Conservation (phyloP, 2,888 invertebrate genomes). For the Machimus rusticus region DNA sequence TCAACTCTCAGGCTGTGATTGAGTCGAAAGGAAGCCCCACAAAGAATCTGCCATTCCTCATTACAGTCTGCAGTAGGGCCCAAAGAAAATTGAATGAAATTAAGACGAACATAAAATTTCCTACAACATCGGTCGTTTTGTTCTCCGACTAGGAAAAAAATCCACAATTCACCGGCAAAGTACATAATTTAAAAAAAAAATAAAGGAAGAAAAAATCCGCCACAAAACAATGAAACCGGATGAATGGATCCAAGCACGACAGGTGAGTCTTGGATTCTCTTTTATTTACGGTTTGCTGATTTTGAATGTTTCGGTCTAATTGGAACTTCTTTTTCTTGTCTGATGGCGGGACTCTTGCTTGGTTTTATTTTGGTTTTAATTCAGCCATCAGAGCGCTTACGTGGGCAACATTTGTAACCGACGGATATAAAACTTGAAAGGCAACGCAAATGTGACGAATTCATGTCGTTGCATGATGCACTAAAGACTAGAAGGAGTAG, state of each 20-base stretch:
- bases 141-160: not conserved
- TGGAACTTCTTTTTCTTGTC: constrained; percentile 41
- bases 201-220: not conserved
- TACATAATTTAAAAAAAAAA: not conserved
- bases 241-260: constrained; percentile 29
- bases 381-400: not conserved
- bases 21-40: not conserved
- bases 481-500: not conserved
- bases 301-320: constrained; percentile 46
- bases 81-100: constrained; percentile 14
- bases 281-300: constrained; percentile 46
- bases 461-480: not conserved
- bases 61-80: not conserved
- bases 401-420: not conserved
- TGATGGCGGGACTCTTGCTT: not conserved
- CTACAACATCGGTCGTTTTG: not conserved
- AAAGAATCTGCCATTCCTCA: not conserved
- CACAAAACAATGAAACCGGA: constrained; percentile 31
- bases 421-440: not conserved
- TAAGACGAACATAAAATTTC: not conserved
- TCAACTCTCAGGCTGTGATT: not conserved
- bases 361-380: not conserved
- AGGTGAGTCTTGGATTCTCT: constrained; percentile 33
- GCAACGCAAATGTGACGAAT: not conserved
- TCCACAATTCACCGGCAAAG: not conserved